Evolutionary conservation across 2,113 vertebrate genomes (phyloP).

Genomic region (Neofelis nebulosa): DNA sequence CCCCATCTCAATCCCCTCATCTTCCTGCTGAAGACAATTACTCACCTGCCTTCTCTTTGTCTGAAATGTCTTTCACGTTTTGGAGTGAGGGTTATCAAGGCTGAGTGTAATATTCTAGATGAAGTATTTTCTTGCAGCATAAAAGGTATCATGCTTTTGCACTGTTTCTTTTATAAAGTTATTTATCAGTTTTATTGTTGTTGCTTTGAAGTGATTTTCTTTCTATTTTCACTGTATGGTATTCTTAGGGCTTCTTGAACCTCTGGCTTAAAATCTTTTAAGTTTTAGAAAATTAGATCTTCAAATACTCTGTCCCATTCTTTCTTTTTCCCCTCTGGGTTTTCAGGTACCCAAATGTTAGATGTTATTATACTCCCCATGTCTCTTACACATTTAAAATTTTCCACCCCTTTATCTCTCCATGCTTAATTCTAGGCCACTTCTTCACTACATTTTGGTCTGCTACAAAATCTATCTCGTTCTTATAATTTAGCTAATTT

Average conservation of each 20-base stretch:
- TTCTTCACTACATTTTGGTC: neutral
- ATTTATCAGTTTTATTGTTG: neutral
- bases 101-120: neutral
- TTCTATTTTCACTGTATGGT: neutral
- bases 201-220: neutral
- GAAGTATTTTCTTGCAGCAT: neutral
- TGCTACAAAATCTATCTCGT: neutral
- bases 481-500: neutral
- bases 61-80: neutral
- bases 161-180: neutral
- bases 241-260: neutral
- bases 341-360: neutral
- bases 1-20: neutral
- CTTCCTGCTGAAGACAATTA: neutral
- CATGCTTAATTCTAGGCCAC: neutral
- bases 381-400: neutral
- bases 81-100: neutral
- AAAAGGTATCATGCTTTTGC: neutral
- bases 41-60: neutral
- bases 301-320: neutral
- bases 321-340: neutral
- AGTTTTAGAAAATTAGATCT: neutral
- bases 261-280: neutral
- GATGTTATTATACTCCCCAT: neutral
- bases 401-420: neutral